Evolutionary conservation across 1,140 invertebrate species (phyloP).

Genomic region (Drosophila varians): DNA sequence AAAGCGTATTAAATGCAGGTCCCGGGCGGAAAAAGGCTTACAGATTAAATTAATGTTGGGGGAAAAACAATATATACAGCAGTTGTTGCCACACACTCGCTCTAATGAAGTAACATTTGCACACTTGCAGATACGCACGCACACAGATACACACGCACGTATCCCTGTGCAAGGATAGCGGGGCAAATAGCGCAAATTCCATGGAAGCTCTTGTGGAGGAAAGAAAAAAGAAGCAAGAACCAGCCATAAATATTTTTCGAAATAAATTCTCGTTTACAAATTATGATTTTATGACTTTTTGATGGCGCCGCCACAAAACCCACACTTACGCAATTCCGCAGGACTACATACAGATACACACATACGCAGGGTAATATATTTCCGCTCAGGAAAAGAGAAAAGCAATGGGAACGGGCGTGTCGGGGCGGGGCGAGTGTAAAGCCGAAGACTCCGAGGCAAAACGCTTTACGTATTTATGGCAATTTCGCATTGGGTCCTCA

Average conservation of each 20-base stretch:
- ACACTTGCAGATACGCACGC: not conserved
- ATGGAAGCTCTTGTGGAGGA: slow-evolving; percentile 37
- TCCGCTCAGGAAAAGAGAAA: slow-evolving; percentile 1
- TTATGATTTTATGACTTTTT: slow-evolving; percentile 82
- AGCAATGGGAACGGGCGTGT: not conserved
- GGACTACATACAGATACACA: slow-evolving; percentile 21
- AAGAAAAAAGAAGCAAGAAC: slow-evolving; percentile 40
- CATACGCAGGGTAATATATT: slow-evolving; percentile 35
- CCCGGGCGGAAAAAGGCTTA: slow-evolving; percentile 26
- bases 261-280: slow-evolving; percentile 81
- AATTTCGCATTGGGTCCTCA: slow-evolving; percentile 32
- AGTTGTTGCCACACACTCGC: slow-evolving; percentile 39
- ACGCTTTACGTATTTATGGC: slow-evolving; percentile 72
- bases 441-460: slow-evolving; percentile 60
- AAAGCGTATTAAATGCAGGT: slow-evolving; percentile 39
- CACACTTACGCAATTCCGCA: slow-evolving; percentile 50
- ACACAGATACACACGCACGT: not conserved
- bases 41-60: slow-evolving; percentile 48
- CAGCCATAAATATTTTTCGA: slow-evolving; percentile 77
- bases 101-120: slow-evolving; percentile 64
- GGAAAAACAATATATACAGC: slow-evolving; percentile 23
- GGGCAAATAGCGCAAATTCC: slow-evolving; percentile 54
- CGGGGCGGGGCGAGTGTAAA: not conserved
- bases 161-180: not conserved
- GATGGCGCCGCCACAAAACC: slow-evolving; percentile 70